Percentiles rank a stretch among this genome's conserved stretches.
Conservation (phyloP, 2,113 vertebrate genomes). For the Atrichornis clamosus region DNA sequence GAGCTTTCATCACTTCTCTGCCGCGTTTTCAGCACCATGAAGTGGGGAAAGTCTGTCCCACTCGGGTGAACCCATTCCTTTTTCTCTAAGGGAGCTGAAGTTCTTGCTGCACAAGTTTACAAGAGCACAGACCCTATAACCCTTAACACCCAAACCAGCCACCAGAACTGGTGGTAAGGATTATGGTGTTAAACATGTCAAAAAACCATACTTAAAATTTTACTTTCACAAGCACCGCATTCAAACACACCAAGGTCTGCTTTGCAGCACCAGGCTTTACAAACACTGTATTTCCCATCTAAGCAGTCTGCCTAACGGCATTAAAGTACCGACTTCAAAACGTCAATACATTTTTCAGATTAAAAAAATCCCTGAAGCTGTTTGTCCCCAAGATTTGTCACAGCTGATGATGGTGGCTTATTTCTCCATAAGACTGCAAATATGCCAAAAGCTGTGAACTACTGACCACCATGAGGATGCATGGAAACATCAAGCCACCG, state of each 20-base stretch:
- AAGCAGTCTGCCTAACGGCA: background rate
- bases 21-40: background rate
- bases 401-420: background rate
- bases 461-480: accelerated
- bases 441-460: background rate
- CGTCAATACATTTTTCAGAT: accelerated
- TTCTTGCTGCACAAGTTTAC: background rate
- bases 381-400: background rate
- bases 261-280: background rate
- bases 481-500: background rate
- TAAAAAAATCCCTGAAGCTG: background rate
- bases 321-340: background rate
- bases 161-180: background rate
- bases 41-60: background rate
- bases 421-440: background rate
- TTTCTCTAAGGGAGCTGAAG: background rate
- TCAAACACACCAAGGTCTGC: background rate
- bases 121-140: background rate
- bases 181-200: background rate
- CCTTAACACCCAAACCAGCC: background rate
- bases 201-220: background rate
- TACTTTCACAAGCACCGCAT: background rate
- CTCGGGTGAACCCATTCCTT: background rate
- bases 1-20: background rate
- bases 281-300: accelerated